These are phyloP conservation scores for Eristalis intricaria DNA, from an alignment of 2,888 invertebrate genomes.

Conservation along the genomic window DNA sequence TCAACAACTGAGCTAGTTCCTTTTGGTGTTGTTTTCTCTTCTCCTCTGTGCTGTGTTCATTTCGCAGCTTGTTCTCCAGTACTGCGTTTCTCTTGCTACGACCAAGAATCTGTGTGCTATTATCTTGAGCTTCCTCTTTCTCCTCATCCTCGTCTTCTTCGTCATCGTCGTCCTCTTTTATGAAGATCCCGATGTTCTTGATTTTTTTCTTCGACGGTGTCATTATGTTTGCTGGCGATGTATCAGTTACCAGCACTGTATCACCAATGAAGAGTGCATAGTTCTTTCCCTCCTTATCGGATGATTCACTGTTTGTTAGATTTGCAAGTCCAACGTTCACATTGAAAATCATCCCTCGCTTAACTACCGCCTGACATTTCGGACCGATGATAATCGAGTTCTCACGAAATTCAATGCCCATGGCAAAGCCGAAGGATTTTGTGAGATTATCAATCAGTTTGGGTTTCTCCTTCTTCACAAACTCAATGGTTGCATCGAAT, in stretches of 20 bases:
- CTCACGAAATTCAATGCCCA: slow-evolving; percentile 99
- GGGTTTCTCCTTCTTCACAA: slow-evolving; percentile 93
- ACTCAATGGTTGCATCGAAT: slow-evolving; percentile 90
- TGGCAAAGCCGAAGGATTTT: slow-evolving; percentile 98
- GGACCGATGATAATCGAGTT: slow-evolving; percentile 95
- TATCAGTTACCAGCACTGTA: slow-evolving; percentile 97
- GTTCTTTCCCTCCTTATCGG: slow-evolving; percentile 92
- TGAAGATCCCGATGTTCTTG: slow-evolving; percentile 96
- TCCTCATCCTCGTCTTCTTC: slow-evolving; percentile 89
- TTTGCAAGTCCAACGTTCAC: slow-evolving; percentile 95
- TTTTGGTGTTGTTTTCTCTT: slow-evolving; percentile 98
- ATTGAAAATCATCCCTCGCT: slow-evolving; percentile 98
- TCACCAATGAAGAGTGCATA: slow-evolving; percentile 98
- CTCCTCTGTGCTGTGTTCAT: slow-evolving; percentile 97
- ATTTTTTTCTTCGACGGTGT: slow-evolving; percentile 97
- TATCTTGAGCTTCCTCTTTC: slow-evolving; percentile 88
- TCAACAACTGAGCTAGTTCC: slow-evolving; percentile 93
- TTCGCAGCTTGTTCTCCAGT: slow-evolving; percentile 94
- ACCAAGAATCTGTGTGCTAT: slow-evolving; percentile 81
- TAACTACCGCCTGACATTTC: slow-evolving; percentile 90
- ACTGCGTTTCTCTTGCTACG: slow-evolving; percentile 94
- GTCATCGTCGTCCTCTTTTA: slow-evolving; percentile 94
- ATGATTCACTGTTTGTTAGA: slow-evolving; percentile 90
- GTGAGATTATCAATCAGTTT: slow-evolving; percentile 93
- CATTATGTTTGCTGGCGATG: slow-evolving; percentile 91